Base-by-base conservation (phyloP, 2,888 invertebrate genomes). In the Bellardia bayeri region DNA sequence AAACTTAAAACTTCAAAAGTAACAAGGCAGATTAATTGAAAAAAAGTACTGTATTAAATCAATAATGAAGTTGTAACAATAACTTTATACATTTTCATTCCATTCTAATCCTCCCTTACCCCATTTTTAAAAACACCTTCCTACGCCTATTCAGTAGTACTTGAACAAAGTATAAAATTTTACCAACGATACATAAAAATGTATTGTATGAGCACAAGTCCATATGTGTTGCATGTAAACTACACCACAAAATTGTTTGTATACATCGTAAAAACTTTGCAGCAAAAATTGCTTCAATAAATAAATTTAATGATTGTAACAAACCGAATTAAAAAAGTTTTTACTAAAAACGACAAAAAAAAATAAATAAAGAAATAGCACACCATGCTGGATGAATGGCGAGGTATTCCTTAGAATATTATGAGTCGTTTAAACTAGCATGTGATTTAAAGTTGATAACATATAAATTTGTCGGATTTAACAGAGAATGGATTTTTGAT, bases 231-330 rank as follows among this genome's bases (percentile, higher is more conserved):
- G 16, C 40, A 16, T 51, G 30, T 58, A 58, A 76, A 42, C 45
- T 45, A 80, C 23, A 64, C 75, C 69, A 81, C 75, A 85, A 85
- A 63, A 76, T 76, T 71, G 81, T 74, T 81, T 81, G 75, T 81
- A 49, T 81, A 58, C 42, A 71, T 63, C n/a, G 54, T 9, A 45
- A 71, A 64, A 56, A 42, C 49, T 75, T 61, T 69, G 49, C n/a
- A n/a, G 23, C 63, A 71, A 30, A 75, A 76, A 76, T 81, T 76
- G 54, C 14, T 56, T 69, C 61, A 66, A 79, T 74, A 79, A 79
- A 80, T 80, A 69, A 69, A 75, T 74, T 58, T 72, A 76, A 71
- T 79, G 72, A 74, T 61, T 64, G 56, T 45, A 81, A 85, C 76
- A 69, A 75, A 75, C 42, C 49, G 23, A 81, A 71, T 71, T 71